Conservation (phyloP, 2,113 vertebrate species). For the Hiodon alosoides region DNA sequence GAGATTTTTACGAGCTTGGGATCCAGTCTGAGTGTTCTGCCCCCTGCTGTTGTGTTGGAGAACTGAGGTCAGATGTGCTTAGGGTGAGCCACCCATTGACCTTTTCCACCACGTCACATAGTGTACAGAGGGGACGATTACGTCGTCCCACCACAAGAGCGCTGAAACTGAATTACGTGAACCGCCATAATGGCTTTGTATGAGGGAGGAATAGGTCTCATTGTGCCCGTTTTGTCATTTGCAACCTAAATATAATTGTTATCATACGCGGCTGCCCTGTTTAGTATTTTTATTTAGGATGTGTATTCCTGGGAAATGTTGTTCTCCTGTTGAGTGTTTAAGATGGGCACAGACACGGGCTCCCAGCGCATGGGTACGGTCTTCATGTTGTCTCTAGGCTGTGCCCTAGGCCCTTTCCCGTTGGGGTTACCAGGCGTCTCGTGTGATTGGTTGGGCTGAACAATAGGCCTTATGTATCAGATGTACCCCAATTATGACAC, state of each 20-base stretch:
- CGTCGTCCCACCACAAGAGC: no score
- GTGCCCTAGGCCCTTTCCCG: conserved; percentile 42
- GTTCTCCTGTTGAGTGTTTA: not conserved
- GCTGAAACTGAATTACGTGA: no score
- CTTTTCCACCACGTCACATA: no score
- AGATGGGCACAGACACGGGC: not conserved
- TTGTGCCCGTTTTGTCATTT: not conserved
- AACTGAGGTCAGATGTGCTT: no score
- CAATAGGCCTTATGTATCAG: conserved; percentile 44
- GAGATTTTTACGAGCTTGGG: no score
- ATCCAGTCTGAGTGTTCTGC: no score
- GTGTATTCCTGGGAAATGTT: not conserved
- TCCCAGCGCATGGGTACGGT: not conserved
- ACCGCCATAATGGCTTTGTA: no score
- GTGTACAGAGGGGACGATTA: no score
- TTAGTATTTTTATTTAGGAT: not conserved
- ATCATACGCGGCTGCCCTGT: conserved; percentile 15
- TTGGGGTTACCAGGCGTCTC: conserved; percentile 21
- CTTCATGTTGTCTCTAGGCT: not conserved
- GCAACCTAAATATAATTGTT: not conserved
- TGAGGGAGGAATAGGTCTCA: no score
- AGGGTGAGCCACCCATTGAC: no score
- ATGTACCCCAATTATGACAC: conserved; percentile 52
- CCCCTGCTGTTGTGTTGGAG: no score
- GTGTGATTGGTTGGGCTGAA: conserved; percentile 24